phyloP scores from a whole-genome alignment of 92 coral and sea anemone genomes.

The Ricordea florida region DNA sequence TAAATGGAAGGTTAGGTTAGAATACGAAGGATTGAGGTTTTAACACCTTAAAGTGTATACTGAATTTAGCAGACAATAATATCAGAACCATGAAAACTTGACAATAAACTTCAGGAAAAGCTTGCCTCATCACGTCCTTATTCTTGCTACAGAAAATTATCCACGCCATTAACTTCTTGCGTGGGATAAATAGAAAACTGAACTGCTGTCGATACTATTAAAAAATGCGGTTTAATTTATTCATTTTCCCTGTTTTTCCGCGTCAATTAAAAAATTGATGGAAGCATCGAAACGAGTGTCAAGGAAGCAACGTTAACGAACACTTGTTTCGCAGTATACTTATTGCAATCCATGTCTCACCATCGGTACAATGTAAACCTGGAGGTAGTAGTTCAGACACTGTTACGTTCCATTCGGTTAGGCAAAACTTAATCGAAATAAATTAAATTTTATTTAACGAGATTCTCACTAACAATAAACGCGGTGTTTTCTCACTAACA shows the following conservation, averaged over 20 bases:
- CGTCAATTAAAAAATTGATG: background rate
- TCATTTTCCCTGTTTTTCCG: slow-evolving; percentile 16
- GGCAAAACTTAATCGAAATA: background rate
- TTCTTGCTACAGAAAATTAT: background rate
- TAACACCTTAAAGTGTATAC: background rate
- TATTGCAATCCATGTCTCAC: too few relatives aligned
- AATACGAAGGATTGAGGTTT: too few relatives aligned
- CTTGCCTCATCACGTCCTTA: background rate
- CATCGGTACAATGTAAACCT: too few relatives aligned
- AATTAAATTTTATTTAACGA: slow-evolving; percentile 2
- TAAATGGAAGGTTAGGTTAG: slow-evolving; percentile 80
- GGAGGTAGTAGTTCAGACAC: too few relatives aligned
- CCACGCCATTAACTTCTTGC: background rate
- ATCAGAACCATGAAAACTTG: too few relatives aligned
- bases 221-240: slow-evolving; percentile 13
- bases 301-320: too few relatives aligned
- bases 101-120: too few relatives aligned
- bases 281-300: background rate
- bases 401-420: too few relatives aligned
- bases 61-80: background rate
- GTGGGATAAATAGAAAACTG: slow-evolving; percentile 32
- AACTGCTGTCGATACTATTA: slow-evolving; percentile 37
- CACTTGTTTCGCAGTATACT: too few relatives aligned
- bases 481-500: background rate
- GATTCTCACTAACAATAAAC: background rate